Evolutionary conservation across 2,797 vertebrate species (phyloP).

Genomic region (Aldrovandia affinis): DNA sequence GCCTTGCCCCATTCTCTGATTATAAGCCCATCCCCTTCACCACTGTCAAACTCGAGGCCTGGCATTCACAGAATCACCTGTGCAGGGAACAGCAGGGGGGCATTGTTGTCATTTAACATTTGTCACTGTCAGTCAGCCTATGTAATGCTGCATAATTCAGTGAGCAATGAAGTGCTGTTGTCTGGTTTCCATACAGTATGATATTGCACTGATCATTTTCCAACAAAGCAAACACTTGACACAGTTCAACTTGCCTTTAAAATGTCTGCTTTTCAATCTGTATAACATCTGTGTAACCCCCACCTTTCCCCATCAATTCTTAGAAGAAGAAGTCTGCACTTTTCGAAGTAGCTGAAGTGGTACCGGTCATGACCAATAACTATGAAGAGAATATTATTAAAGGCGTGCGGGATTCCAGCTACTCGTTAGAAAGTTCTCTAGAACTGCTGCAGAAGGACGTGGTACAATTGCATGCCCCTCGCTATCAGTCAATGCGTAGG

Average conservation of each 20-base stretch:
- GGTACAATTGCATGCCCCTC: slow-evolving; percentile 97
- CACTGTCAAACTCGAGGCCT: neutral
- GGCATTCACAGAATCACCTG: neutral
- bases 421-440: slow-evolving; percentile 97
- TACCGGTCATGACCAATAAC: slow-evolving; percentile 99
- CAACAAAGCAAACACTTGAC: neutral
- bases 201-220: neutral
- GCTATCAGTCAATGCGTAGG: slow-evolving; percentile 99
- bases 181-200: neutral
- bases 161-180: neutral
- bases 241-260: neutral
- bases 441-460: slow-evolving; percentile 99
- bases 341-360: slow-evolving; percentile 99
- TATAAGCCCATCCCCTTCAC: neutral
- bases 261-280: neutral
- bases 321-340: slow-evolving; percentile 99
- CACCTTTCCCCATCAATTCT: slow-evolving; percentile 21
- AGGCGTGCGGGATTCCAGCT: slow-evolving; percentile 96
- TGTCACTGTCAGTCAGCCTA: neutral
- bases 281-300: neutral
- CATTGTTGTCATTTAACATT: neutral
- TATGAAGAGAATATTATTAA: slow-evolving; percentile 99
- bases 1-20: neutral
- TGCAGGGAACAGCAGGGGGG: neutral
- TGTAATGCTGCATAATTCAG: neutral